These are phyloP conservation scores for Sialia sialis DNA, from an alignment of 2,113 vertebrate species.

Conservation along the genomic window DNA sequence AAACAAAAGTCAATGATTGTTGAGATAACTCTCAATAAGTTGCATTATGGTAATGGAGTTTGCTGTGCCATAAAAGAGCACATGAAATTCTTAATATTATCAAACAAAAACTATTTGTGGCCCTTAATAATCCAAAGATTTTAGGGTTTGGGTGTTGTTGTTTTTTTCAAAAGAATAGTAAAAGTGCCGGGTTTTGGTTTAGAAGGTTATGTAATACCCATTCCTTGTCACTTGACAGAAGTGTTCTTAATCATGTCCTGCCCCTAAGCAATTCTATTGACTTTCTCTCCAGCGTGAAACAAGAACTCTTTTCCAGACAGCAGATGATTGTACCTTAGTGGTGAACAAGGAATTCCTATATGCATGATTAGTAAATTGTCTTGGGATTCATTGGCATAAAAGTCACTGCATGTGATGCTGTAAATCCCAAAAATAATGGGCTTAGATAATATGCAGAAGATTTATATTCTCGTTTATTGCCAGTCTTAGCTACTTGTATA, in stretches of 20 bases:
- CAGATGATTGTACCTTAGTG: background rate
- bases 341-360: background rate
- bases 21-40: background rate
- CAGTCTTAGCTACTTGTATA: conserved; percentile 9
- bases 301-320: background rate
- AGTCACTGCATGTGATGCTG: conserved; percentile 13
- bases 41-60: background rate
- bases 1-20: background rate
- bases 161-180: background rate
- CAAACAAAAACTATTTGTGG: background rate
- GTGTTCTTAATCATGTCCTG: background rate
- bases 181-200: background rate
- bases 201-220: background rate
- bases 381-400: conserved; percentile 23
- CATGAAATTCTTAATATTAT: background rate
- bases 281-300: background rate
- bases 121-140: background rate
- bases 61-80: background rate
- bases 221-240: background rate
- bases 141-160: background rate
- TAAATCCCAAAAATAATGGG: conserved; percentile 32
- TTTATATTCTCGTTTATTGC: conserved; percentile 36
- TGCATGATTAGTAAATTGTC: conserved; percentile 20
- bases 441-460: conserved; percentile 29
- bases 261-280: background rate